phyloP scores from a whole-genome alignment of 1,140 invertebrate genomes.

The Lepidostoma basale region DNA sequence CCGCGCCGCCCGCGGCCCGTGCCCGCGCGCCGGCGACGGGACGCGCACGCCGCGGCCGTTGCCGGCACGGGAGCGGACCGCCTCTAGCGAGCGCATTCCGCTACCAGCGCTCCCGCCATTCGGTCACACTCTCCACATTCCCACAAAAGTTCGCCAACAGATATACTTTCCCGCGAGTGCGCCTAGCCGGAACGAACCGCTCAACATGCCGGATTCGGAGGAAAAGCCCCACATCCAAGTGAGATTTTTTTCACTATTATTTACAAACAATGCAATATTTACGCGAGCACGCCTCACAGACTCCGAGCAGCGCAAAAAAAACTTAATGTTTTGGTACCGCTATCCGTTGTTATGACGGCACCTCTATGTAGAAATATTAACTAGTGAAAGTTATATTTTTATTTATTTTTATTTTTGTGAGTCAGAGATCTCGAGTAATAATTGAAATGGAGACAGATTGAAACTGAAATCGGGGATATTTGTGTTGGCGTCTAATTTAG shows the following conservation, averaged over 20 bases:
- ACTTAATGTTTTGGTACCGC: no score
- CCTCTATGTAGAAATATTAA: no score
- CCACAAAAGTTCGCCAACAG: background rate
- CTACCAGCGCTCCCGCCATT: slow-evolving; percentile 7
- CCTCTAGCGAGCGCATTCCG: slow-evolving; percentile 5
- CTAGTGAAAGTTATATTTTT: no score
- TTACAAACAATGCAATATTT: slow-evolving; percentile 5
- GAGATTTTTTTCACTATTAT: slow-evolving; percentile 22
- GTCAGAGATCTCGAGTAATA: background rate
- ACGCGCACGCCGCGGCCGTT: background rate
- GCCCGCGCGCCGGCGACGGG: background rate
- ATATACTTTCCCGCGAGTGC: background rate
- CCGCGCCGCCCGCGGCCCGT: background rate
- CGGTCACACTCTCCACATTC: slow-evolving; percentile 4
- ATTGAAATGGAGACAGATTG: background rate
- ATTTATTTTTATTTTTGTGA: no score
- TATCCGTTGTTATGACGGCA: no score
- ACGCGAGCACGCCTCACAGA: background rate
- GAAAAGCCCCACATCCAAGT: slow-evolving; percentile 40
- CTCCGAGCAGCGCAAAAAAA: background rate
- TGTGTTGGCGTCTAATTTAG: background rate
- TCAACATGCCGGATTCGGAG: slow-evolving; percentile 34
- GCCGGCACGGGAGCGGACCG: slow-evolving; percentile 13
- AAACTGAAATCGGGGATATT: no score
- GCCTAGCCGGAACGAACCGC: background rate